Evolutionary conservation across 2,797 vertebrate species (phyloP).

Genomic region (Gymnodraco acuticeps): DNA sequence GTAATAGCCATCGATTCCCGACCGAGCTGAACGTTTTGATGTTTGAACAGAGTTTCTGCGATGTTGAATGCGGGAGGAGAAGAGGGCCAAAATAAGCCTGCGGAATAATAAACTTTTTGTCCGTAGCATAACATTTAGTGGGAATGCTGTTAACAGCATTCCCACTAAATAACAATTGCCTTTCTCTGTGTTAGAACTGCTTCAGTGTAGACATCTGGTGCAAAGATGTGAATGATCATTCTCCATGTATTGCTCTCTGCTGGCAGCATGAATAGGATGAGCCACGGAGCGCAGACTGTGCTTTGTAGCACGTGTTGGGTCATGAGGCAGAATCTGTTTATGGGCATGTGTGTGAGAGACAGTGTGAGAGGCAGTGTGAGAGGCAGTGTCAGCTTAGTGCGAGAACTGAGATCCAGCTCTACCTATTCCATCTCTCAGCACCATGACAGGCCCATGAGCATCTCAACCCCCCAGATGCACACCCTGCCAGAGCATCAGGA

Average conservation of each 20-base stretch:
- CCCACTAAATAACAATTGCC: conserved; percentile 10
- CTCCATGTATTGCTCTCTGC: conserved; percentile 28
- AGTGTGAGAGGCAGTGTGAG: conserved; percentile 9
- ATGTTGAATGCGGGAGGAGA: too few species aligned
- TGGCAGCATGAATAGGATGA: conserved; percentile 27
- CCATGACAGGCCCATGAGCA: conserved; percentile 16
- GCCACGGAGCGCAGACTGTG: conserved; percentile 1
- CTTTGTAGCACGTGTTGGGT: conserved; percentile 5
- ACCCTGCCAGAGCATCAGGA: conserved; percentile 41
- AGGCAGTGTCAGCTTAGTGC: conserved; percentile 18
- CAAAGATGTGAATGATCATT: conserved; percentile 23
- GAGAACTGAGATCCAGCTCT: conserved; percentile 31
- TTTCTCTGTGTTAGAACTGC: conserved; percentile 41
- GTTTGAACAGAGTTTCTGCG: too few species aligned
- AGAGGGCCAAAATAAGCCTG: too few species aligned
- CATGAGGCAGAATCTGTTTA: conserved; percentile 23
- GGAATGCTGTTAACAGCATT: too few species aligned
- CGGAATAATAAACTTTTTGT: too few species aligned
- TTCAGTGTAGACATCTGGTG: conserved; percentile 40
- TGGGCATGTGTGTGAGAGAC: conserved; percentile 5
- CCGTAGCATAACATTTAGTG: too few species aligned
- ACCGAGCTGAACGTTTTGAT: too few species aligned
- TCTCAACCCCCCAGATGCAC: conserved; percentile 14
- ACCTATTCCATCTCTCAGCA: conserved; percentile 55
- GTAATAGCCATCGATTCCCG: too few species aligned